Percentiles rank a stretch among this genome's conserved stretches.
These are phyloP conservation scores for Eristalis arbustorum DNA, from an alignment of 2,888 invertebrate species.

Conservation along the genomic window DNA sequence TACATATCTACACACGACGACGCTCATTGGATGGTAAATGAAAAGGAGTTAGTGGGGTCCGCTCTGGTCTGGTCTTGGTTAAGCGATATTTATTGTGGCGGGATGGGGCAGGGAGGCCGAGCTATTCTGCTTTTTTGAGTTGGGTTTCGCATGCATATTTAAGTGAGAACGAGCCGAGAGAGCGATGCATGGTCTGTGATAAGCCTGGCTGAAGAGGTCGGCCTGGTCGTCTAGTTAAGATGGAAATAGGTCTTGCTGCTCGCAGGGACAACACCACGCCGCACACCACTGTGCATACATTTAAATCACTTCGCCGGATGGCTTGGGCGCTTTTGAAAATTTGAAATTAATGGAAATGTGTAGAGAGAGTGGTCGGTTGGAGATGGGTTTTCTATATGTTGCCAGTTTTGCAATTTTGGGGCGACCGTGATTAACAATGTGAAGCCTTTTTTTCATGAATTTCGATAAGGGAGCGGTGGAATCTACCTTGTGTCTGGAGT, in stretches of 20 bases:
- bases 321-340: background rate
- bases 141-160: background rate
- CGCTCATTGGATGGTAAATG: background rate
- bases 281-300: background rate
- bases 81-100: slow-evolving; percentile 3
- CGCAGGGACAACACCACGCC: background rate
- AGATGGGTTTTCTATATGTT: too few relatives aligned
- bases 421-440: too few relatives aligned
- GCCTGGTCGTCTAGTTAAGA: background rate
- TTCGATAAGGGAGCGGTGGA: too few relatives aligned
- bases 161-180: background rate
- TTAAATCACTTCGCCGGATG: background rate
- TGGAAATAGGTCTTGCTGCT: background rate
- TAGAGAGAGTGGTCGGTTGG: too few relatives aligned
- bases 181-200: slow-evolving; percentile 1
- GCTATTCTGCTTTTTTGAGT: background rate
- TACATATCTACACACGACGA: background rate
- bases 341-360: background rate
- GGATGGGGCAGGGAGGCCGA: background rate
- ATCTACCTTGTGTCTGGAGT: too few relatives aligned
- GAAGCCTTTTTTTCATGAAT: too few relatives aligned
- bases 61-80: too few relatives aligned
- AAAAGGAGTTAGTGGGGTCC: background rate
- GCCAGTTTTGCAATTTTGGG: too few relatives aligned
- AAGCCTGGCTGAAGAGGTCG: background rate